Evolutionary conservation across 2,797 vertebrate genomes (phyloP), one percentile per base, ranked within the genome.

Genomic region (Nannoperca australis): DNA sequence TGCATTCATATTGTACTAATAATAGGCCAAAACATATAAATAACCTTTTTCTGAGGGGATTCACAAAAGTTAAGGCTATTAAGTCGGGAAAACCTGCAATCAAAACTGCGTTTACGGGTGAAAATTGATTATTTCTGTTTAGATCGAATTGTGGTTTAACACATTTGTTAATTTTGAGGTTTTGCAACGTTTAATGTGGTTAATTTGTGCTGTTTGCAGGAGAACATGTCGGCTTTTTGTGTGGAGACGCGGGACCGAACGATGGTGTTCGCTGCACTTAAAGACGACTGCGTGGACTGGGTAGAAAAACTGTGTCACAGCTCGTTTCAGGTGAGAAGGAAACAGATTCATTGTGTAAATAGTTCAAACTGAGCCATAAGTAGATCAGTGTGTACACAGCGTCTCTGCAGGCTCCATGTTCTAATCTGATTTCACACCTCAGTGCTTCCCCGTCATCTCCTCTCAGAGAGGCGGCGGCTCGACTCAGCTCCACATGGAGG

Each of bases 161-260:
- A 36, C 7, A 36, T 36, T 10, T 36, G 0, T 36, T 36, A 36
- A 36, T 36, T 36, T 36, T 36, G 36, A 36, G 36, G 36, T 36
- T 36, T 36, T 36, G 10, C 9, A 10, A 10, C 10, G 36, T 36
- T 36, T 36, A 36, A 36, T 36, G 32, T 36, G 30, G 30, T 32
- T 32, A 32, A 36, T 36, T 36, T 36, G 7, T 72, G 47, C 13
- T 60, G 11, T 72, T 56, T 81, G 27, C 79, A 94, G 93, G 93
- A 97, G 2, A 96, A 96, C 89, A 96, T 96, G 78, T 66, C 92
- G 0, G 95, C 96, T 0, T 98, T 99, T 83, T 97, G 96, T 81
- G 93, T 99, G 90, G 96, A 96, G 87, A 97, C 96, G 5, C 92
- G 89, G 14, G 95, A 95, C 55, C 94, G 95, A 70, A 96, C 90